Evolutionary conservation across 23 tunicate species (phyloP), one percentile per base, ranked within the genome.

Genomic region (Phallusia fumigata): DNA sequence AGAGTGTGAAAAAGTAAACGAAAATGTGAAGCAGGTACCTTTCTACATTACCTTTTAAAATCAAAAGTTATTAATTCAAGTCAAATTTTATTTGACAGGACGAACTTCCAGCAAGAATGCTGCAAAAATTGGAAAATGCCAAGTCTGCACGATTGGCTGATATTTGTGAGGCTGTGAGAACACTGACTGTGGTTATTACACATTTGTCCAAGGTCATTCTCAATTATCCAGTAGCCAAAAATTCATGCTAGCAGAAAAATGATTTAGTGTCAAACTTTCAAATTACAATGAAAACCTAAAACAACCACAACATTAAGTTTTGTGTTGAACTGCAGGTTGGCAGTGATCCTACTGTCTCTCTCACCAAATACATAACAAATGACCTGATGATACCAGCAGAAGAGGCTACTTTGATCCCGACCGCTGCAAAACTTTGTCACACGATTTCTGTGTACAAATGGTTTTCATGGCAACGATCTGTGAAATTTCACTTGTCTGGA

Each of bases 121-220:
- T 36, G 18, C 83, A 85, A 65, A 86, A 90, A 30, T n/a, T 90
- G 13, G 89, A 85, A 24, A n/a, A 34, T 8, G 49, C 26, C 0
- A 6, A 28, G 40, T 53, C 47, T 33, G 31, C 64, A 22, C 69
- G 33, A 24, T 33, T 65, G 36, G n/a, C 86, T 0, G 89, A 81
- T 11, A 76, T 90, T 19, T 90, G 89, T 53, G 89, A 85, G 65
- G 95, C 85, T 30, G 89, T 90, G 24, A 31, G 95, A 16, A 90
- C 89, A 3, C 58, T 90, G 0, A 75, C 89, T 12, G 69, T 75
- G 33, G 95, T 88, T 13, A 81, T 90, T 24, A 81, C 76, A 24
- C 65, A 86, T 45, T 83, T 90, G 30, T 87, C 92, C n/a, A n/a
- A n/a, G n/a, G n/a, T n/a, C n/a, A n/a, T n/a, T n/a, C n/a, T n/a